Evolutionary conservation across 2,888 invertebrate species (phyloP), one percentile per base, ranked within the genome.

Genomic region (Apamea crenata): DNA sequence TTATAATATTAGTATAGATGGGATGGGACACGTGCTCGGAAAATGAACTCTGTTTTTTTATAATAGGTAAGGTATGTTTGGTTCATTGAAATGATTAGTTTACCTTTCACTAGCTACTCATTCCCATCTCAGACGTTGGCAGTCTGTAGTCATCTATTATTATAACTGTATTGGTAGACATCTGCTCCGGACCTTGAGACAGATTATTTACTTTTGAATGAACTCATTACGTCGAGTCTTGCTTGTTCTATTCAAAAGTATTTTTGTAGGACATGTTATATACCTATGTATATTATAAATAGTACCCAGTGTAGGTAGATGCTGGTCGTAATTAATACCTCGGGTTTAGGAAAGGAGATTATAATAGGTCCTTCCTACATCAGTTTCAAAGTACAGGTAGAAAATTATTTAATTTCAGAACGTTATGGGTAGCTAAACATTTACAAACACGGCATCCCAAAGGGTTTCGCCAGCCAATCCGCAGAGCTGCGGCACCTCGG

Each of bases 401-500:
- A 65, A 67, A 36, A 67, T 82, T 1, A 82, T 82, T 85, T 72
- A 82, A 87, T 85, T 77, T 77, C 59, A 50, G 74, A 76, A 68
- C 59, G 36, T 40, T 78, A 65, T 84, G 44, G 68, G 68, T 72
- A 78, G 77, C 75, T 80, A 69, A 77, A 86, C 77, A 72, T 78
- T 82, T 71, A 72, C 69, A 76, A 81, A 77, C 66, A 65, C 32
- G 59, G 72, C 74, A 36, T 74, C 84, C 75, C 77, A 74, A 79
- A 85, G 74, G 88, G 75, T 83, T 82, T 77, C 71, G 81, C 78
- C 66, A 80, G 61, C 72, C 74, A 84, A 73, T 71, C 79, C 82
- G 81, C 82, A 73, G 78, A 72, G 77, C 79, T 86, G 85, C 87
- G 87, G 89, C 81, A 82, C 74, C 85, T 83, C 75, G 65, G 68